Evolutionary conservation across 2,888 invertebrate species (phyloP), one percentile per base, ranked within the genome.

Genomic region (Epicampocera succincta): DNA sequence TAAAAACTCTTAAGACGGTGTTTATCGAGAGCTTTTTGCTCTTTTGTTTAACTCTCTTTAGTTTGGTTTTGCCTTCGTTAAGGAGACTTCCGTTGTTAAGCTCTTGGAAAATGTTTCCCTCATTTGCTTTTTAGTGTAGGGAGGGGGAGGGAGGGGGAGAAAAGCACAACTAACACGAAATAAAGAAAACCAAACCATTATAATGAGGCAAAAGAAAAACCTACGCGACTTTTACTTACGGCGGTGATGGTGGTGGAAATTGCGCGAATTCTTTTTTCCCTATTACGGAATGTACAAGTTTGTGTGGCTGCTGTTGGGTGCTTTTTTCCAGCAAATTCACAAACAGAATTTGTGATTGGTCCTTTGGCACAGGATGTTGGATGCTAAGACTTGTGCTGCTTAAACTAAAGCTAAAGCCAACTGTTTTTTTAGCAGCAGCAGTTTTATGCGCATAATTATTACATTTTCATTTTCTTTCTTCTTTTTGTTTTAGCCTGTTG

Each of bases 301-400:
- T 5, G 38, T 33, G 25, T 73, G 63, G 63, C 17, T 61, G 42
- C 5, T 25, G 33, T 25, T 13, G 11, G 60, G 1, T 71, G 4
- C 48, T 60, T 52, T 66, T 38, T 54, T 5, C 11, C 12, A 71
- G 76, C 74, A 60, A 68, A 78, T 21, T 83, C 46, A 80, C 78
- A 75, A 84, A 84, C 84, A 83, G 84, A 84, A 85, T 85, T 85
- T 84, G 84, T 85, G 85, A 85, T 85, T 85, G 85, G 85, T 84
- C 69, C 78, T 83, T 80, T 69, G 38, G 63, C 78, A 17, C 11
- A 69, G 73, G 65, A 80, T 76, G 81, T 46, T 69, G 40, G 44
- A 58, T 71, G 60, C 9, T 74, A 72, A 72, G 65, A 42, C 38
- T 33, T 65, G 50, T 73, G 60, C 60, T 72, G 17, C 40, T 56